Percentiles rank a stretch among this genome's conserved stretches.
These are phyloP conservation scores for Hippocampus guttulatus DNA, from an alignment of 2,113 vertebrate species.

Conservation along the genomic window DNA sequence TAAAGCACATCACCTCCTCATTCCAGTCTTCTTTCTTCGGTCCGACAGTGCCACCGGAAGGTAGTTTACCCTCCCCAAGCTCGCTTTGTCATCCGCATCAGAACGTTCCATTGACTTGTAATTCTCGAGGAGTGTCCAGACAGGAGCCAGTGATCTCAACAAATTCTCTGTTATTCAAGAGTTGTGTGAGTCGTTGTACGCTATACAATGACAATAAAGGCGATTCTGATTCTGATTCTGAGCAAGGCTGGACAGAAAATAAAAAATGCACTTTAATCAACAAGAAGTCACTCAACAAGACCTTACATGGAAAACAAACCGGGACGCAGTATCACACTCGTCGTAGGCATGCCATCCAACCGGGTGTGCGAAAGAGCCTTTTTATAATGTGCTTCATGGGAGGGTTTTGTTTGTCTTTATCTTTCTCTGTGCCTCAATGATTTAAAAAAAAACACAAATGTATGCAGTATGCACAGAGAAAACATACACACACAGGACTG, in stretches of 20 bases:
- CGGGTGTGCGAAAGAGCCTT: constrained; percentile 39
- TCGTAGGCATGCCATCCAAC: constrained; percentile 17
- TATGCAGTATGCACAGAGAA: background rate
- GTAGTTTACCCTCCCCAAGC: constrained; percentile 9
- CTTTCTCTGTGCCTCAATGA: constrained; percentile 4
- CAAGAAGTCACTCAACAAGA: constrained; percentile 22
- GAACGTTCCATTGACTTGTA: constrained; percentile 6
- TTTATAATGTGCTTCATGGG: constrained; percentile 34
- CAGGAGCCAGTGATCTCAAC: constrained; percentile 22
- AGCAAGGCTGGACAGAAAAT: constrained; percentile 26
- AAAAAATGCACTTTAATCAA: constrained; percentile 25
- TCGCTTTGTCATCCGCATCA: constrained; percentile 33
- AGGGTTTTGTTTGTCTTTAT: constrained; percentile 35
- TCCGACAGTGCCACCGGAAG: constrained; percentile 11
- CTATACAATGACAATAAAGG: too few relatives aligned
- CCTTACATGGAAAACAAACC: constrained; percentile 33
- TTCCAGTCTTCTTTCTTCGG: constrained; percentile 7
- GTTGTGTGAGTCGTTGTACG: background rate
- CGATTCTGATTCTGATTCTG: too few relatives aligned
- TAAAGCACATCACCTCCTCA: constrained; percentile 23
- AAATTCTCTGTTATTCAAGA: constrained; percentile 23
- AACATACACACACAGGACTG: background rate
- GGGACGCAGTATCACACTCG: constrained; percentile 11
- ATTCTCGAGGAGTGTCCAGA: constrained; percentile 8
- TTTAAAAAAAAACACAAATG: background rate